These are phyloP conservation scores for Callaeas wilsoni DNA, from an alignment of 2,113 vertebrate species.

Conservation along the genomic window DNA sequence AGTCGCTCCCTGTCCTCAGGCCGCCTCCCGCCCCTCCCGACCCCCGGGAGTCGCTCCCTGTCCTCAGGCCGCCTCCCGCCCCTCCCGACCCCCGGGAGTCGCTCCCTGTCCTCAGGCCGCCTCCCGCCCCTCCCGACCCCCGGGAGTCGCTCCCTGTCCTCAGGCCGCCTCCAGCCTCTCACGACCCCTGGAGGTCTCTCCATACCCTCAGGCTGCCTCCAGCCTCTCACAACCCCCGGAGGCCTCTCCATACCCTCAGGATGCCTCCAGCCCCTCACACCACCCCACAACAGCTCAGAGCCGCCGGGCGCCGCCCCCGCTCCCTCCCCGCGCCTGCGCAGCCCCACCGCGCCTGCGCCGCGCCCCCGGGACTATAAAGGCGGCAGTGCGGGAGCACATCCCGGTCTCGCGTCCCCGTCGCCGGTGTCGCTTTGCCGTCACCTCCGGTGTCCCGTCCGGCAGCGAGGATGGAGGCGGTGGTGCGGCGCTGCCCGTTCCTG, in stretches of 20 bases:
- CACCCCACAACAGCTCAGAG: background rate
- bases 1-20: background rate
- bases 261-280: accelerated
- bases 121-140: too few species aligned
- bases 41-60: accelerated
- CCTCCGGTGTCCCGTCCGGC: background rate
- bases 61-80: accelerated
- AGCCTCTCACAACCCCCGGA: accelerated
- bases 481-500: slow-evolving; percentile 92
- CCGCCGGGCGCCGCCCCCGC: accelerated
- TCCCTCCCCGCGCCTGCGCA: background rate
- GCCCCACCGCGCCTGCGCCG: background rate
- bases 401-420: background rate
- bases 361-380: background rate
- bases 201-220: accelerated
- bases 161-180: accelerated
- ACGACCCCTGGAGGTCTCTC: accelerated
- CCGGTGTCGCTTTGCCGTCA: background rate
- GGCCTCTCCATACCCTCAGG: accelerated
- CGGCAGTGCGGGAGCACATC: accelerated
- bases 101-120: accelerated
- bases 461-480: slow-evolving; percentile 84
- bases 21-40: background rate
- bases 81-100: too few species aligned
- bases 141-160: accelerated